phyloP scores from a whole-genome alignment of 2,797 vertebrate genomes.

The Graptemys geographica region DNA sequence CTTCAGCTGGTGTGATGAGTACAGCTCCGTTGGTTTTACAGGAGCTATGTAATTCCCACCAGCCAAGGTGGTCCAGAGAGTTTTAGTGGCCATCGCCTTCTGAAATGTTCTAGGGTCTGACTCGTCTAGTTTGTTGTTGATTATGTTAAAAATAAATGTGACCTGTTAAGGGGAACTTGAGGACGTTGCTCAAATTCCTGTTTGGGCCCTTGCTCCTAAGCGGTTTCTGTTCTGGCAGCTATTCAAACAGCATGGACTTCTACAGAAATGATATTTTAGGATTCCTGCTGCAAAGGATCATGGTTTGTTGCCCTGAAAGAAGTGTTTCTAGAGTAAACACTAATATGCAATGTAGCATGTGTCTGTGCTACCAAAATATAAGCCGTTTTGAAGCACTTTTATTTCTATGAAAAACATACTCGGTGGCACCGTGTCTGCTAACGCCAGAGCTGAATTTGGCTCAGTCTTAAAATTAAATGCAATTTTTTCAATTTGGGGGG shows the following conservation, averaged over 20 bases:
- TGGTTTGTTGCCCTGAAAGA: background rate
- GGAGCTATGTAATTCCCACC: background rate
- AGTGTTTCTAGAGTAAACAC: conserved; percentile 48
- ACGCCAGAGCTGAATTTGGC: background rate
- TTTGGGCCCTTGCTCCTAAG: conserved; percentile 2
- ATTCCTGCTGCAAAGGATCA: background rate
- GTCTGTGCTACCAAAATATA: conserved; percentile 37
- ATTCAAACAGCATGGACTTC: conserved; percentile 25
- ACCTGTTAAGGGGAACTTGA: background rate
- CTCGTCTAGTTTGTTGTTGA: background rate
- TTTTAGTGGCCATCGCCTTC: background rate
- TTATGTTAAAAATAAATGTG: background rate
- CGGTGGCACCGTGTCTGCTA: background rate
- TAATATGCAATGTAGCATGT: background rate
- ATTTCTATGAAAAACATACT: background rate
- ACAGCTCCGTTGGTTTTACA: fast-evolving
- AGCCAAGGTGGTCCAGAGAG: background rate
- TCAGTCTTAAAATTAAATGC: background rate
- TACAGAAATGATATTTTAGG: background rate
- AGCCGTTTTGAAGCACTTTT: conserved; percentile 19
- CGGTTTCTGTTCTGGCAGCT: conserved; percentile 36
- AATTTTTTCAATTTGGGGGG: background rate
- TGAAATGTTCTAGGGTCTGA: fast-evolving
- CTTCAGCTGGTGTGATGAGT: background rate
- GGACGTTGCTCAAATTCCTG: background rate